phyloP scores from a whole-genome alignment of 2,888 invertebrate species.

The Pollenia amentaria region DNA sequence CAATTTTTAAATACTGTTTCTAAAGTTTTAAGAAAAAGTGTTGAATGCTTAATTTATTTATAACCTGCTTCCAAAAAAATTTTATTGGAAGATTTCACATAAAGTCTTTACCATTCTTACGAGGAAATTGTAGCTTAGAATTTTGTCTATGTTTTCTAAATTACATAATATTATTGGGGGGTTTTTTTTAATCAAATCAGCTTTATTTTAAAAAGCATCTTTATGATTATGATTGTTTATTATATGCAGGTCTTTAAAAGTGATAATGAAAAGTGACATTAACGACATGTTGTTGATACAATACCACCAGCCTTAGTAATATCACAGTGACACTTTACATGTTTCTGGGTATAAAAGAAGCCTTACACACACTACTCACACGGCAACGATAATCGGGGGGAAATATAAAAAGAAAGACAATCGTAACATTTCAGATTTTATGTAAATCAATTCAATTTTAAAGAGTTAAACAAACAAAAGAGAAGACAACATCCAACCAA shows the following conservation, averaged over 20 bases:
- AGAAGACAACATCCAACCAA: slow-evolving; percentile 14
- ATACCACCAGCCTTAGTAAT: slow-evolving; percentile 12
- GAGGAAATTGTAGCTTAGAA: background rate
- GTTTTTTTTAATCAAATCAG: slow-evolving; percentile 37
- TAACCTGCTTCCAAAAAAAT: background rate
- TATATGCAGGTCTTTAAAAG: slow-evolving; percentile 63
- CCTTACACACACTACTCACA: slow-evolving; percentile 12
- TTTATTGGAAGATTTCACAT: background rate
- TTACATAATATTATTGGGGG: background rate
- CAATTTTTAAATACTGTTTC: no score
- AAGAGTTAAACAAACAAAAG: slow-evolving; percentile 66
- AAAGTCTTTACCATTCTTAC: background rate
- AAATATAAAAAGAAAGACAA: slow-evolving; percentile 44
- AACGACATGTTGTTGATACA: slow-evolving; percentile 78
- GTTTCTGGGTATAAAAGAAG: no score
- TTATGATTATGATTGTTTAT: slow-evolving; percentile 63
- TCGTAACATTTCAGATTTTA: slow-evolving; percentile 72
- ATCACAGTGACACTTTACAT: slow-evolving; percentile 5
- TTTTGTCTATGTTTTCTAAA: background rate
- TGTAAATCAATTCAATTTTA: slow-evolving; percentile 74
- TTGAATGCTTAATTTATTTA: no score
- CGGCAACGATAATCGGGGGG: slow-evolving; percentile 65
- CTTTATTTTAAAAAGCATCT: slow-evolving; percentile 33
- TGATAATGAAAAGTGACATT: slow-evolving; percentile 82
- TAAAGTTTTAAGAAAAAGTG: no score